A percentile compares a stretch with the other conserved stretches of the same genome.
phyloP scores from a whole-genome alignment of 2,888 invertebrate species.

The Drosophila mayaguana region DNA sequence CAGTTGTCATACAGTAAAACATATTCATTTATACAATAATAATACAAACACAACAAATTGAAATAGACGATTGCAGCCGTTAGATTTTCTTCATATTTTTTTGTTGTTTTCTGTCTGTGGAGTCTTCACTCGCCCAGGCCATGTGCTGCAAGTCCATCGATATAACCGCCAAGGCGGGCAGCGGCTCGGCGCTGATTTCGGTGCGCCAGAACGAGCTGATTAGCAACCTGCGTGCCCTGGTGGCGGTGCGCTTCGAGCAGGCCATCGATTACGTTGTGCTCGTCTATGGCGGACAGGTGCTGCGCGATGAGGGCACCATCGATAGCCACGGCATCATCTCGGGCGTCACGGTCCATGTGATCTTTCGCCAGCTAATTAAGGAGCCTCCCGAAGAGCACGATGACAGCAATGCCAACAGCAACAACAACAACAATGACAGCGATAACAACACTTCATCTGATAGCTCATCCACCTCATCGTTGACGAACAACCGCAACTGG shows the following conservation, averaged over 20 bases:
- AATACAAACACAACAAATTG: slow-evolving; percentile 13
- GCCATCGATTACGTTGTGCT: slow-evolving; percentile 49
- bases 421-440: background rate
- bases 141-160: slow-evolving; percentile 48
- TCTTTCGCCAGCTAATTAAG: slow-evolving; percentile 36
- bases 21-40: slow-evolving; percentile 7
- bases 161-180: slow-evolving; percentile 57
- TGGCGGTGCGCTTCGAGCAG: slow-evolving; percentile 64
- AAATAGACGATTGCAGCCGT: slow-evolving; percentile 9
- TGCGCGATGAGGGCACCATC: slow-evolving; percentile 63
- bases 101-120: background rate
- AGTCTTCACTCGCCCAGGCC: background rate
- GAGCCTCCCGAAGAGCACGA: background rate
- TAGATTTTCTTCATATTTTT: background rate
- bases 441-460: background rate
- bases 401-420: background rate
- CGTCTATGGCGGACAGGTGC: slow-evolving; percentile 58
- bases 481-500: background rate
- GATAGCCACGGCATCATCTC: slow-evolving; percentile 56
- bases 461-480: background rate
- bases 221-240: slow-evolving; percentile 59
- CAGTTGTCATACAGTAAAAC: slow-evolving; percentile 14
- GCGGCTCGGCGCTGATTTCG: slow-evolving; percentile 39
- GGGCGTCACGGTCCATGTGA: slow-evolving; percentile 65
- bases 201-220: slow-evolving; percentile 60